A percentile compares a stretch with the other conserved stretches of the same genome.
phyloP scores from a whole-genome alignment of 2,113 vertebrate species.

The Platysternon megacephalum region DNA sequence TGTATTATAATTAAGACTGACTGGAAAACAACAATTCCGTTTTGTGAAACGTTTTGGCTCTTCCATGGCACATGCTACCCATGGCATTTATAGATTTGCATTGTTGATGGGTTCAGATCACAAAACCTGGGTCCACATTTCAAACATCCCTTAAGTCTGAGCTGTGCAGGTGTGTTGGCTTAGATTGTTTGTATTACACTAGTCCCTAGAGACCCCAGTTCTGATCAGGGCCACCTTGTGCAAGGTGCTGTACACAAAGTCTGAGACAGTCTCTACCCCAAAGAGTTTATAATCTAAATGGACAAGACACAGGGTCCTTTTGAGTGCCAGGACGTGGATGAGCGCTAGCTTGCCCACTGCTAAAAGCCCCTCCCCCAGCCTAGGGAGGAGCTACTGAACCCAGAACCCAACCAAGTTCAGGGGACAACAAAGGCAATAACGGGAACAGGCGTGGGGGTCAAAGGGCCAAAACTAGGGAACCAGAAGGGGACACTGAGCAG shows the following conservation, averaged over 20 bases:
- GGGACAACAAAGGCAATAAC: no score
- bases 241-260: neutral
- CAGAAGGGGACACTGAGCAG: no score
- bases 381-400: no score
- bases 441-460: no score
- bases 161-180: neutral
- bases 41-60: neutral
- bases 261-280: neutral
- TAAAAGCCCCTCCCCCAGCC: no score
- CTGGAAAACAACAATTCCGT: neutral
- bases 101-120: accelerated
- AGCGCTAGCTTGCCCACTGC: no score
- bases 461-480: no score
- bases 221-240: neutral
- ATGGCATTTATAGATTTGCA: neutral
- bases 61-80: neutral
- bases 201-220: neutral
- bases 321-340: no score
- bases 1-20: neutral
- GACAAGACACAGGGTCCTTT: neutral
- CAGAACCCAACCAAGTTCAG: no score
- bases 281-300: neutral
- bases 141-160: neutral
- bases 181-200: neutral
- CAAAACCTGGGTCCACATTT: neutral